phyloP scores from a whole-genome alignment of 2,113 vertebrate species.

The Bos taurus region ARS-UCD2.0 NC_037345.1:21268001-21268500 shows the following conservation, averaged over 20 bases:
- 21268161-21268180: slow-evolving; percentile 64
- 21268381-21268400: neutral
- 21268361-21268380: slow-evolving; percentile 34
- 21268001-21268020: neutral
- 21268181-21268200: slow-evolving; percentile 80
- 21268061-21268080: slow-evolving; percentile 66
- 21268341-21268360: slow-evolving; percentile 61
- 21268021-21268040: slow-evolving; percentile 59
- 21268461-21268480: neutral
- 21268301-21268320: slow-evolving; percentile 77
- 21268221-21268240: slow-evolving; percentile 76
- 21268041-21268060: slow-evolving; percentile 74
- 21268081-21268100: slow-evolving; percentile 58
- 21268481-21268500: neutral
- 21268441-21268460: neutral
- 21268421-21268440: neutral
- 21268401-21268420: slow-evolving; percentile 26
- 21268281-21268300: slow-evolving; percentile 76
- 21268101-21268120: slow-evolving; percentile 44
- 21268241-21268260: slow-evolving; percentile 77
- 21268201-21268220: slow-evolving; percentile 78
- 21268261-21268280: slow-evolving; percentile 78
- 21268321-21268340: slow-evolving; percentile 71
- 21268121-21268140: slow-evolving; percentile 73
- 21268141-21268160: slow-evolving; percentile 67